phyloP scores from a whole-genome alignment of 2,888 invertebrate species.

The Operophtera brumata region DNA sequence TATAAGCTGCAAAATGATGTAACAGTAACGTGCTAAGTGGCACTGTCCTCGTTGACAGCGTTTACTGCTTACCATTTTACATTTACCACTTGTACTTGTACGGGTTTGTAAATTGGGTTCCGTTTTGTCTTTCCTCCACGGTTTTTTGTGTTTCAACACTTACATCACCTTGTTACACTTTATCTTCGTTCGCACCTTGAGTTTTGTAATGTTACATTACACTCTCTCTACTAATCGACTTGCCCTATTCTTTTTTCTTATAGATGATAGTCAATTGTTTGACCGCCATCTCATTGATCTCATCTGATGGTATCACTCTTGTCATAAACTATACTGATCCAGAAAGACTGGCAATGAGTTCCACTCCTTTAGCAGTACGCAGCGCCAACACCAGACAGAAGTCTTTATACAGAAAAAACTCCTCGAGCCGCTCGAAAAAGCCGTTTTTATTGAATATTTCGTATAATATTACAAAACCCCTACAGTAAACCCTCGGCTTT shows the following conservation, averaged over 20 bases:
- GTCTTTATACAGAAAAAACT: no score
- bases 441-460: no score
- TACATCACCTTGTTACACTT: constrained; percentile 28
- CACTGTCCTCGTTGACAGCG: constrained; percentile 30
- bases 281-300: not conserved
- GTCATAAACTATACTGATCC: no score
- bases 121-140: constrained; percentile 26
- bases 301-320: no score
- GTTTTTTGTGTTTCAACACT: constrained; percentile 21
- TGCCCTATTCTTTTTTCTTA: not conserved
- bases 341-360: no score
- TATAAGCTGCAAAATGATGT: constrained; percentile 22
- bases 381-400: no score
- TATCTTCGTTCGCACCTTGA: constrained; percentile 31
- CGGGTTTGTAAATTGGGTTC: constrained; percentile 7
- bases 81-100: constrained; percentile 13
- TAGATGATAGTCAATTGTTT: not conserved
- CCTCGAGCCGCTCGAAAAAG: no score
- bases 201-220: constrained; percentile 9
- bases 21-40: constrained; percentile 29
- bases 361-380: no score
- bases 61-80: constrained; percentile 26
- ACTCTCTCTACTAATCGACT: no score
- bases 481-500: no score
- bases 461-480: no score